A percentile compares a stretch with the other conserved stretches of the same genome.
phyloP scores from a whole-genome alignment of 2,888 invertebrate species.

The Bombylius discolor region DNA sequence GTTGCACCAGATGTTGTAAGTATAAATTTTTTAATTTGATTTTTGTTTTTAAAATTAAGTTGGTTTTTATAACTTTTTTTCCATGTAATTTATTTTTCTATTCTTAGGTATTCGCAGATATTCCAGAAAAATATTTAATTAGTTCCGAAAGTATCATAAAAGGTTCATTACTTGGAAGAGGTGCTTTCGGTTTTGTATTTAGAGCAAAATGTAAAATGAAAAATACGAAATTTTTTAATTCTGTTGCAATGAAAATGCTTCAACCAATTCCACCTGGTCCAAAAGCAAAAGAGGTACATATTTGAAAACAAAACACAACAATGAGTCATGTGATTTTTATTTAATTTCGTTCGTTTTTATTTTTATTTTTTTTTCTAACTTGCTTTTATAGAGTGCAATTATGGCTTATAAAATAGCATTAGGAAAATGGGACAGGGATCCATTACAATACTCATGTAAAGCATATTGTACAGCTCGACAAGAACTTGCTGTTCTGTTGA shows the following conservation, averaged over 20 bases:
- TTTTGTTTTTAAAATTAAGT: not conserved
- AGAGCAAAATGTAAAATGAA: slow-evolving; percentile 57
- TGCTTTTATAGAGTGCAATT: slow-evolving; percentile 28
- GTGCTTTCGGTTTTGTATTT: slow-evolving; percentile 96
- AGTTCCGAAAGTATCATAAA: slow-evolving; percentile 69
- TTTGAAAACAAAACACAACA: not conserved
- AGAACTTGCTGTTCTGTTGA: slow-evolving; percentile 76
- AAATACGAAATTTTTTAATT: slow-evolving; percentile 43
- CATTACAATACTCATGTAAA: slow-evolving; percentile 82
- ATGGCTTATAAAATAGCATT: slow-evolving; percentile 48
- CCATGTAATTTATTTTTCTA: not conserved
- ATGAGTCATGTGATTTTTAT: not conserved
- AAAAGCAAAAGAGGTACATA: slow-evolving; percentile 31
- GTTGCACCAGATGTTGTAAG: slow-evolving; percentile 87
- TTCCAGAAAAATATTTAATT: slow-evolving; percentile 68
- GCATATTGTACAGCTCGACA: slow-evolving; percentile 94
- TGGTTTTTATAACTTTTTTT: not conserved
- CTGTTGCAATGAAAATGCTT: slow-evolving; percentile 89
- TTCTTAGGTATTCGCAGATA: slow-evolving; percentile 66
- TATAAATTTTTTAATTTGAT: not conserved
- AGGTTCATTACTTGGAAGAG: slow-evolving; percentile 73
- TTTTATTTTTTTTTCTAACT: no score
- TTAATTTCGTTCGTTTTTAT: no score
- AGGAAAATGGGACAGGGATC: slow-evolving; percentile 89
- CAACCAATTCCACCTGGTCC: slow-evolving; percentile 80